These are phyloP conservation scores for Hippocampus abdominalis DNA, from an alignment of 2,113 vertebrate species.

Conservation along the genomic window DNA sequence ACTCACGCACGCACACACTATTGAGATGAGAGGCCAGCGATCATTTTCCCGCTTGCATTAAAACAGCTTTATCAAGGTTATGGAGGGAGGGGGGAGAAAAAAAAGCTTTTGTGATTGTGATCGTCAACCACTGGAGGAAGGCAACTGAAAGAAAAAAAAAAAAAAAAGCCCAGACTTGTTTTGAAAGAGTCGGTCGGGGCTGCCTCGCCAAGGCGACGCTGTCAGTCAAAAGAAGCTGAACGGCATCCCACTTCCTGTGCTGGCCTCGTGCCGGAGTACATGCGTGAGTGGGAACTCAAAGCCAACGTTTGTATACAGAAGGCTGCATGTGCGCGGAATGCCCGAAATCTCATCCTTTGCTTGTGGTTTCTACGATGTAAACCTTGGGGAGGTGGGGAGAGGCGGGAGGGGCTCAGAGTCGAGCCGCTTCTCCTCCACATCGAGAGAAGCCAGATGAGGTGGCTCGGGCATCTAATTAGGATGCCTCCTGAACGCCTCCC, in stretches of 20 bases:
- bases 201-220: slow-evolving; percentile 30
- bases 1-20: slow-evolving; percentile 3
- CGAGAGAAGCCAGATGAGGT: no score
- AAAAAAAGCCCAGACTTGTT: not conserved
- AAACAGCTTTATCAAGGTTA: slow-evolving; percentile 50
- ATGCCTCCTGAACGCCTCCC: no score
- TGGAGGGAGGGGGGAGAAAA: not conserved
- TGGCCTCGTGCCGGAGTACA: slow-evolving; percentile 37
- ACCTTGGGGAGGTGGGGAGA: not conserved
- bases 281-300: slow-evolving; percentile 12
- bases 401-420: no score
- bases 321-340: slow-evolving; percentile 4
- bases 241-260: slow-evolving; percentile 45
- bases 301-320: slow-evolving; percentile 9
- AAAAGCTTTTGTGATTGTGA: slow-evolving; percentile 48
- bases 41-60: slow-evolving; percentile 28
- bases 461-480: no score
- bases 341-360: not conserved
- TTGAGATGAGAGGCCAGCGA: slow-evolving; percentile 31
- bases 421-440: no score
- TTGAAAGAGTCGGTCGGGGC: slow-evolving; percentile 43
- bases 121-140: slow-evolving; percentile 23
- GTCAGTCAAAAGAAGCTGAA: slow-evolving; percentile 56
- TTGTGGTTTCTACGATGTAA: not conserved
- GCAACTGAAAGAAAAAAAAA: slow-evolving; percentile 14